Conservation (phyloP, 2,888 invertebrate genomes). For the Fabriciana adippe region DNA sequence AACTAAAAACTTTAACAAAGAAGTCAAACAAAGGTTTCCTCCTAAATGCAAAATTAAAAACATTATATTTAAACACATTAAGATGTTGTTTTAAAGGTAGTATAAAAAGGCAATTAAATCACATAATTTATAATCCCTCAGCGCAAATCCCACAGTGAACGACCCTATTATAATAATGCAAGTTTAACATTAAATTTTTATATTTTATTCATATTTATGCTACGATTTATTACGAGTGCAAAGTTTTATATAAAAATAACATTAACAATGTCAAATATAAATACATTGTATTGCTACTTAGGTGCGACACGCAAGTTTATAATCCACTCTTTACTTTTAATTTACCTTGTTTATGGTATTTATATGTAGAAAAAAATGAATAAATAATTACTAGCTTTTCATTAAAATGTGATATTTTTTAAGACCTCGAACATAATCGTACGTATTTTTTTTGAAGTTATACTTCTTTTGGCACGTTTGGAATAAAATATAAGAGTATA, state of each 20-base stretch:
- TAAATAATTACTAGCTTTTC: neutral
- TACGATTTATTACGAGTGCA: conserved; percentile 11
- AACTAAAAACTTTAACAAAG: neutral
- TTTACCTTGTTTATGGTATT: neutral
- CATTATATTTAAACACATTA: conserved; percentile 2
- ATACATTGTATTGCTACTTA: neutral
- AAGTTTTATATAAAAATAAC: conserved; percentile 8
- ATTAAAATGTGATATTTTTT: no score
- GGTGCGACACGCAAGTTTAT: conserved; percentile 16
- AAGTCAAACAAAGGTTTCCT: neutral
- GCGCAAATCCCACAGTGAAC: conserved; percentile 19
- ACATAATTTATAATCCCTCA: conserved; percentile 22
- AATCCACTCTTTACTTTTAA: conserved; percentile 16
- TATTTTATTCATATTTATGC: conserved; percentile 14
- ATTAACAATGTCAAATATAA: conserved; percentile 9
- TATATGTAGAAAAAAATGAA: neutral
- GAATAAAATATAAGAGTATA: no score
- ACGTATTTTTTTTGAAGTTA: no score
- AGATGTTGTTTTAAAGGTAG: neutral
- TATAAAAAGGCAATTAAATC: conserved; percentile 23
- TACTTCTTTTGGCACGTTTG: no score
- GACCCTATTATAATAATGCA: conserved; percentile 18
- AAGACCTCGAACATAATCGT: no score
- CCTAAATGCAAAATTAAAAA: conserved; percentile 8
- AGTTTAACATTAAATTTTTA: conserved; percentile 13